Percentiles rank a stretch among this genome's conserved stretches.
Evolutionary conservation across 2,113 vertebrate genomes (phyloP).

Genomic region (Mormyrus lacerda): DNA sequence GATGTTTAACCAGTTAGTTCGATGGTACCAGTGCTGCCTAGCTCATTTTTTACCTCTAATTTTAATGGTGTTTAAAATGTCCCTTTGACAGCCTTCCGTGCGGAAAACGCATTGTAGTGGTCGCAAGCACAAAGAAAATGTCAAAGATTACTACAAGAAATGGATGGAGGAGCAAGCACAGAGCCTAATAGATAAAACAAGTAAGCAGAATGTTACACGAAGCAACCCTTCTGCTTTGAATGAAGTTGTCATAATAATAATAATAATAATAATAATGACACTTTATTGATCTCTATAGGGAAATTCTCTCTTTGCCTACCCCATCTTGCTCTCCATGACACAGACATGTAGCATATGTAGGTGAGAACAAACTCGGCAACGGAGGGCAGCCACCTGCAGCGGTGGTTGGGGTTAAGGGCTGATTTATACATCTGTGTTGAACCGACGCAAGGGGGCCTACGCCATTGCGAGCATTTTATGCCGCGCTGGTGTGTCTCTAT

Average conservation of each 20-base stretch:
- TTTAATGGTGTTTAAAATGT: background rate
- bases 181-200: conserved; percentile 97
- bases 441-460: background rate
- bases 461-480: background rate
- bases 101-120: conserved; percentile 97
- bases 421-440: background rate
- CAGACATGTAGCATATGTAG: background rate
- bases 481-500: no score
- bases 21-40: background rate
- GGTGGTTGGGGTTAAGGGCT: background rate
- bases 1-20: background rate
- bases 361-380: background rate
- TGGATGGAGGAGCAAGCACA: conserved; percentile 99
- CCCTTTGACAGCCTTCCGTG: conserved; percentile 76
- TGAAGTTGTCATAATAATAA: background rate
- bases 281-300: background rate
- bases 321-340: background rate
- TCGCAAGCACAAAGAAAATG: conserved; percentile 96
- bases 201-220: conserved; percentile 42
- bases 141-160: conserved; percentile 97
- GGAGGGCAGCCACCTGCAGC: background rate
- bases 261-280: background rate
- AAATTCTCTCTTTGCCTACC: background rate
- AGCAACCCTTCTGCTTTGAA: background rate
- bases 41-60: background rate